These are phyloP conservation scores for Fregata magnificens DNA, from an alignment of 2,113 vertebrate species.

Conservation along the genomic window DNA sequence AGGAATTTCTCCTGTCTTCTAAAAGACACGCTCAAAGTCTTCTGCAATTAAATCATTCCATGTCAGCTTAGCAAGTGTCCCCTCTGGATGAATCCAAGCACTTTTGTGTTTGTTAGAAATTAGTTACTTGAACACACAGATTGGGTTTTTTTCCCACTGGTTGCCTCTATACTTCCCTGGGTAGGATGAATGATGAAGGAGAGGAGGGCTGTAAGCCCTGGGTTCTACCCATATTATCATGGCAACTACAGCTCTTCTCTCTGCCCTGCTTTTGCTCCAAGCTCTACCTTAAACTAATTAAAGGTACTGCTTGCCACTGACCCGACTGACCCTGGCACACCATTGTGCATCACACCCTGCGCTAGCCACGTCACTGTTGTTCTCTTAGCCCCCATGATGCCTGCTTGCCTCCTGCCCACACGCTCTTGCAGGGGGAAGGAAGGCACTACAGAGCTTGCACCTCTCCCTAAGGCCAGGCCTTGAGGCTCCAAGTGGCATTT, in stretches of 20 bases:
- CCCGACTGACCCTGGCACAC: accelerated
- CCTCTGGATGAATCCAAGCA: not conserved
- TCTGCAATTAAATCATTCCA: not conserved
- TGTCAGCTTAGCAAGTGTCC: not conserved
- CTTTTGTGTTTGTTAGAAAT: not conserved
- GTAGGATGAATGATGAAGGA: not conserved
- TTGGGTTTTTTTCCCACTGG: not conserved
- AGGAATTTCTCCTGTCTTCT: not conserved
- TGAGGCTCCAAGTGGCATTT: not conserved
- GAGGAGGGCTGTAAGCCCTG: not conserved
- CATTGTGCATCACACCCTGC: not conserved
- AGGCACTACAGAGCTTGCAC: not conserved
- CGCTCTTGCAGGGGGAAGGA: accelerated
- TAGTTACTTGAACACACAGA: not conserved
- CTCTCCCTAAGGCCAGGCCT: not conserved
- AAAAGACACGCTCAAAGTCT: not conserved
- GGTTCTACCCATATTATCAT: not conserved
- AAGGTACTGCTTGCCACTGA: not conserved
- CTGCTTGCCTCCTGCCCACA: not conserved
- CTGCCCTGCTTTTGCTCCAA: not conserved
- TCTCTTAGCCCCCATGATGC: not conserved
- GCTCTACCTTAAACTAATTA: not conserved
- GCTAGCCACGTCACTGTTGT: accelerated
- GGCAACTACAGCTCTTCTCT: not conserved
- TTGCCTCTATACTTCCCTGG: not conserved